phyloP scores from a whole-genome alignment of 2,113 vertebrate species.

The Poecile atricapillus region DNA sequence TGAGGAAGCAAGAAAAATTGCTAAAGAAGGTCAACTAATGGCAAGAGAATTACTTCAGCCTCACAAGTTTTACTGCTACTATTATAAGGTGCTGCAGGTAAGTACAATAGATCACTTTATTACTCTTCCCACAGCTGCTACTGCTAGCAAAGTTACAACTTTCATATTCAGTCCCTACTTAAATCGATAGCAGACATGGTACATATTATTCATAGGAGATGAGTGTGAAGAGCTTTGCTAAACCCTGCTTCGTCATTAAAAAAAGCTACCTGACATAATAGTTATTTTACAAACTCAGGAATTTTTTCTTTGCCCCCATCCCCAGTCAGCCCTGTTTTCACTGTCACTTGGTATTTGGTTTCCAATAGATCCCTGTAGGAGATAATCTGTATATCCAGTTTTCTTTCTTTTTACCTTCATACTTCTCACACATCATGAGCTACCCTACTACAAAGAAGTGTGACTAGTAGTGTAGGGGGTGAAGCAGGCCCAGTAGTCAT shows the following conservation, averaged over 20 bases:
- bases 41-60: constrained; percentile 86
- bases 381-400: not conserved
- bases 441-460: not conserved
- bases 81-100: constrained; percentile 80
- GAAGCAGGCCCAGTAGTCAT: not conserved
- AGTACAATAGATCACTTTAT: not conserved
- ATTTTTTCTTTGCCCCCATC: not conserved
- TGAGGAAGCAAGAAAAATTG: constrained; percentile 75
- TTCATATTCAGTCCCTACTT: not conserved
- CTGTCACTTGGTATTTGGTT: not conserved
- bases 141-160: not conserved
- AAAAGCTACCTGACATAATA: not conserved
- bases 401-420: not conserved
- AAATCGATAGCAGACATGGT: not conserved
- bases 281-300: not conserved
- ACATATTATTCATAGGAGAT: not conserved
- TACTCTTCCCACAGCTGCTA: not conserved
- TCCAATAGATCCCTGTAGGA: not conserved
- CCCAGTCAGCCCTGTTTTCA: not conserved
- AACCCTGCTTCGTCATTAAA: not conserved
- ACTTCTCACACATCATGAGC: not conserved
- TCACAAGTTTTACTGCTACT: constrained; percentile 89
- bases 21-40: constrained; percentile 77
- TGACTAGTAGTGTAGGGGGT: not conserved
- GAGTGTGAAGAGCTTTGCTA: not conserved